Percentiles rank a stretch among this genome's conserved stretches.
phyloP scores from a whole-genome alignment of 1,140 invertebrate species.

The Phymastichus coffea region DNA sequence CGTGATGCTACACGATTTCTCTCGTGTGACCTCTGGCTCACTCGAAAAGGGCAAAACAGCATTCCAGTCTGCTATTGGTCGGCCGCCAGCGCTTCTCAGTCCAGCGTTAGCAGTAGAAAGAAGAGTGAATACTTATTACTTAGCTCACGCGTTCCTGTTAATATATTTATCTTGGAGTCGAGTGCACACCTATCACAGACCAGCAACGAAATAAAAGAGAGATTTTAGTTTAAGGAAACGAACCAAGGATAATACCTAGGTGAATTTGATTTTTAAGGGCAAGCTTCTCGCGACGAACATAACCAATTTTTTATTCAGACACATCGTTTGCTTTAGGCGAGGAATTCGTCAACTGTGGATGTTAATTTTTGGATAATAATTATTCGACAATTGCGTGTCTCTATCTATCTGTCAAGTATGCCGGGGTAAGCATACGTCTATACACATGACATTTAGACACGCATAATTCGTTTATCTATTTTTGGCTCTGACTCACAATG shows the following conservation, averaged over 20 bases:
- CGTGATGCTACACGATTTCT: no score
- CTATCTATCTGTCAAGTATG: slow-evolving; percentile 30
- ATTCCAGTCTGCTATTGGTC: slow-evolving; percentile 16
- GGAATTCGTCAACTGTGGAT: no score
- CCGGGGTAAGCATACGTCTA: slow-evolving; percentile 38
- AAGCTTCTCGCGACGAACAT: no score
- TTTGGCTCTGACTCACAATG: slow-evolving; percentile 31
- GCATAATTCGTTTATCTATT: slow-evolving; percentile 28
- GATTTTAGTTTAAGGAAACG: no score
- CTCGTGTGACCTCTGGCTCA: no score
- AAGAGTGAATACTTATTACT: no score
- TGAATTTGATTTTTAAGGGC: no score
- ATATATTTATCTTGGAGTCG: not conserved
- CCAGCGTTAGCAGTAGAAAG: not conserved
- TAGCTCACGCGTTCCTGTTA: not conserved
- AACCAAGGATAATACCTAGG: no score
- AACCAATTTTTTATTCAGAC: no score
- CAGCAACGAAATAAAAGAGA: not conserved
- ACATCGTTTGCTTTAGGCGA: no score
- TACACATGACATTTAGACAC: no score
- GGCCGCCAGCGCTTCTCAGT: not conserved
- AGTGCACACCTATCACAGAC: not conserved
- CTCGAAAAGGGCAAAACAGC: slow-evolving; percentile 21
- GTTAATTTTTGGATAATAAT: slow-evolving; percentile 7
- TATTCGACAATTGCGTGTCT: slow-evolving; percentile 18